Percentiles rank a stretch among this genome's conserved stretches.
phyloP scores from a whole-genome alignment of 2,113 vertebrate genomes.

The Cephalopterus ornatus region DNA sequence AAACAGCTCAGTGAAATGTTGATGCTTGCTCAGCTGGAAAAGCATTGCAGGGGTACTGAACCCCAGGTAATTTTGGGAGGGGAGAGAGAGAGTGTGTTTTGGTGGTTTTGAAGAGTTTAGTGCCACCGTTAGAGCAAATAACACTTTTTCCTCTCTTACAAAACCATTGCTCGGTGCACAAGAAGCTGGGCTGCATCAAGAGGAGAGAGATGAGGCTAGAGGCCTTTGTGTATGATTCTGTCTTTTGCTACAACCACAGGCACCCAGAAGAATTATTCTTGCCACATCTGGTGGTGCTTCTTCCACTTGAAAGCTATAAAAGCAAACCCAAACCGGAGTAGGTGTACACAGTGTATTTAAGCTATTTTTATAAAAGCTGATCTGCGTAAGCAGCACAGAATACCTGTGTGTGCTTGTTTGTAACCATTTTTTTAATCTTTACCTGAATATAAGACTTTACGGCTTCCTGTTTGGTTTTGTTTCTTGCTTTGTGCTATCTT shows the following conservation, averaged over 20 bases:
- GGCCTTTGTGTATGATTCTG: not conserved
- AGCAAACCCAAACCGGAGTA: not conserved
- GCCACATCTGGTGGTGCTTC: not conserved
- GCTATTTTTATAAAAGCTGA: not conserved
- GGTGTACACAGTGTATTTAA: rapidly evolving
- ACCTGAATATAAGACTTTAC: not conserved
- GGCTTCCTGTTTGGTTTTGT: not conserved
- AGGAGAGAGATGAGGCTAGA: not conserved
- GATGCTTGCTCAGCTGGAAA: not conserved
- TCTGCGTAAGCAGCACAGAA: not conserved
- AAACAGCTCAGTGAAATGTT: not conserved
- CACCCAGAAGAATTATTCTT: not conserved
- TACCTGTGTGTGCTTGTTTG: rapidly evolving
- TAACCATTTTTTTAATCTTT: not conserved
- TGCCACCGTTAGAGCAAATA: too few species aligned
- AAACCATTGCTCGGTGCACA: not conserved
- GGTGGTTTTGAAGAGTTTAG: not conserved
- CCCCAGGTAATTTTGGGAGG: not conserved
- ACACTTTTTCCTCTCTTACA: not conserved
- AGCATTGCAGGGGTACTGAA: not conserved
- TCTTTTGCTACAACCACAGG: not conserved
- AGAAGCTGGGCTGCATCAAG: not conserved
- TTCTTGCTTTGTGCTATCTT: not conserved
- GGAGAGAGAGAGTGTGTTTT: not conserved
- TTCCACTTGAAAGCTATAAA: not conserved